Evolutionary conservation across 2,797 vertebrate genomes (phyloP).

Genomic region (Sebastes itinus): DNA sequence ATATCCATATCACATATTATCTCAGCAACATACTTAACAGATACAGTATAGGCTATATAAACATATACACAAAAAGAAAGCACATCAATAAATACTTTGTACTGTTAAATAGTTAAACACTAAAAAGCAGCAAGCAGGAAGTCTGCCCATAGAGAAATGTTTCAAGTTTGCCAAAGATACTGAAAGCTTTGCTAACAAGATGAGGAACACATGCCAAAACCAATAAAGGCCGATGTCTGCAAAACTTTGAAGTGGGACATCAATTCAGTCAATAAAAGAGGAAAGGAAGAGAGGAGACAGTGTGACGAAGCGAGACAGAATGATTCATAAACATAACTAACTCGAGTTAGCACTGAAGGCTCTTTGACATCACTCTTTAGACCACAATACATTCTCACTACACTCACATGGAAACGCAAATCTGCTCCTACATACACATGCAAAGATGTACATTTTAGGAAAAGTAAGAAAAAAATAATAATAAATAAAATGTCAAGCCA

Average conservation of each 20-base stretch:
- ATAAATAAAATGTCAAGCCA: neutral
- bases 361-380: neutral
- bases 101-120: neutral
- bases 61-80: neutral
- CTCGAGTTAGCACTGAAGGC: neutral
- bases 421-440: neutral
- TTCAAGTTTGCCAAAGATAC: neutral
- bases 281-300: neutral
- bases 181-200: slow-evolving; percentile 8
- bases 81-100: neutral
- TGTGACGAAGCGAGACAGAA: neutral
- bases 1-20: neutral
- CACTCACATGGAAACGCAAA: neutral
- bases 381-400: neutral
- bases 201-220: slow-evolving; percentile 3
- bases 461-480: neutral
- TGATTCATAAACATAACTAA: neutral
- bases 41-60: neutral
- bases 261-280: slow-evolving; percentile 1
- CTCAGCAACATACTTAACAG: neutral
- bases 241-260: slow-evolving; percentile 13
- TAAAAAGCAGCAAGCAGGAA: neutral
- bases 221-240: neutral
- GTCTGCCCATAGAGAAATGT: neutral
- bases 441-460: neutral